Percentiles rank a stretch among this genome's conserved stretches.
Evolutionary conservation across 2,113 vertebrate genomes (phyloP).

Genomic region (Strigops habroptila): DNA sequence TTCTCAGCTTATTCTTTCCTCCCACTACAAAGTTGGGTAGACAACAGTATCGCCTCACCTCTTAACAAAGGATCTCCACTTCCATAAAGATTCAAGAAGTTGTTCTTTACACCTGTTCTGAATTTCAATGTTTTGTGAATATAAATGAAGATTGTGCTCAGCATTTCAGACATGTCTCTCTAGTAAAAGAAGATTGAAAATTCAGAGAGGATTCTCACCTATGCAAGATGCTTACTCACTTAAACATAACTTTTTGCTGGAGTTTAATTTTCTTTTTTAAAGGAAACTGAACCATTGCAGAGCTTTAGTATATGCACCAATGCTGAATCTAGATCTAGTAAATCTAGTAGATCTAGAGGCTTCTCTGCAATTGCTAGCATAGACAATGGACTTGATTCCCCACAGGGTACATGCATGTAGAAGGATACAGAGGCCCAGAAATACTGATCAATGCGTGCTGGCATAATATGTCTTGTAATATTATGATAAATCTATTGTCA

Average conservation of each 20-base stretch:
- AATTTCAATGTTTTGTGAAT: neutral
- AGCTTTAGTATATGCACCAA: neutral
- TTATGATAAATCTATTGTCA: neutral
- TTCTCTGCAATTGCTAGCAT: neutral
- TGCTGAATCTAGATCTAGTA: neutral
- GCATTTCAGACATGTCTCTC: neutral
- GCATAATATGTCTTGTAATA: neutral
- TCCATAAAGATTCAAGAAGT: neutral
- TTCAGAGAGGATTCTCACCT: neutral
- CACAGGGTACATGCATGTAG: neutral
- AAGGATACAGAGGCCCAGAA: neutral
- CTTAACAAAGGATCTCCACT: neutral
- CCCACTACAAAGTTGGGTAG: neutral
- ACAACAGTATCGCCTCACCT: neutral
- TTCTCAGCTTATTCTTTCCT: neutral
- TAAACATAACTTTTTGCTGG: neutral
- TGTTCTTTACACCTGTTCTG: neutral
- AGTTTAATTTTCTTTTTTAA: neutral
- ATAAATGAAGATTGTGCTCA: neutral
- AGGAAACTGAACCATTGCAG: neutral
- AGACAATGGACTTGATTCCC: neutral
- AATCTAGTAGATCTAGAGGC: neutral
- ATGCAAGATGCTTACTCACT: neutral
- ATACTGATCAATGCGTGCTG: neutral
- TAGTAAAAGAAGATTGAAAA: neutral